Evolutionary conservation across 2,888 invertebrate genomes (phyloP).

Genomic region (Adelphocoris suturalis): DNA sequence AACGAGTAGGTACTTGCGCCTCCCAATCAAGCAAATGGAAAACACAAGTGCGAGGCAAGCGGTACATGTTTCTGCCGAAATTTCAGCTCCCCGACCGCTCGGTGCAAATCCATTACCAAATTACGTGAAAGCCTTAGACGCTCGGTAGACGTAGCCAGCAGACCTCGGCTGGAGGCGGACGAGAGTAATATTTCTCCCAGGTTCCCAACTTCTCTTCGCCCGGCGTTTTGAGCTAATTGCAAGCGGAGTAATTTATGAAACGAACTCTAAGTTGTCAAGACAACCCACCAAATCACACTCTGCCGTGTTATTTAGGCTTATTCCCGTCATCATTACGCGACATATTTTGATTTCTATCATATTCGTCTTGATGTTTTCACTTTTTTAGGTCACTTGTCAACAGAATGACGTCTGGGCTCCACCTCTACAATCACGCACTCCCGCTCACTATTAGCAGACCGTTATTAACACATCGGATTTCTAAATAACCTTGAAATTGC

Average conservation of each 20-base stretch:
- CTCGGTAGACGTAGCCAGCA: neutral
- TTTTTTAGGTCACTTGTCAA: neutral
- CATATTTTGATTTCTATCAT: neutral
- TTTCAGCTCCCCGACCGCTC: neutral
- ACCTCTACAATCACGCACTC: neutral
- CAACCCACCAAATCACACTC: neutral
- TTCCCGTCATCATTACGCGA: slow-evolving; percentile 19
- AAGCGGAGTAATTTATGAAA: neutral
- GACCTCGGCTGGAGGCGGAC: neutral
- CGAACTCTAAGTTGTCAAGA: neutral
- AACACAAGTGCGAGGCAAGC: neutral
- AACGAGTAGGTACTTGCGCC: no score
- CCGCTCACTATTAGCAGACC: neutral
- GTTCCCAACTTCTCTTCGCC: neutral
- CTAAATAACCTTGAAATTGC: slow-evolving; percentile 1
- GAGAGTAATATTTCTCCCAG: slow-evolving; percentile 9
- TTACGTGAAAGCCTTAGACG: neutral
- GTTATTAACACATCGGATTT: neutral
- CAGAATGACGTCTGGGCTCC: neutral
- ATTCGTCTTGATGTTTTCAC: neutral
- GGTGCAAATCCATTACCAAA: neutral
- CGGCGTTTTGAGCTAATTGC: slow-evolving; percentile 10
- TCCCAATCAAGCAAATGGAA: neutral
- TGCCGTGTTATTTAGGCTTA: neutral
- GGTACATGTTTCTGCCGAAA: neutral